Conservation (phyloP, 2,797 vertebrate genomes). For the Hozukius guyotensis region DNA sequence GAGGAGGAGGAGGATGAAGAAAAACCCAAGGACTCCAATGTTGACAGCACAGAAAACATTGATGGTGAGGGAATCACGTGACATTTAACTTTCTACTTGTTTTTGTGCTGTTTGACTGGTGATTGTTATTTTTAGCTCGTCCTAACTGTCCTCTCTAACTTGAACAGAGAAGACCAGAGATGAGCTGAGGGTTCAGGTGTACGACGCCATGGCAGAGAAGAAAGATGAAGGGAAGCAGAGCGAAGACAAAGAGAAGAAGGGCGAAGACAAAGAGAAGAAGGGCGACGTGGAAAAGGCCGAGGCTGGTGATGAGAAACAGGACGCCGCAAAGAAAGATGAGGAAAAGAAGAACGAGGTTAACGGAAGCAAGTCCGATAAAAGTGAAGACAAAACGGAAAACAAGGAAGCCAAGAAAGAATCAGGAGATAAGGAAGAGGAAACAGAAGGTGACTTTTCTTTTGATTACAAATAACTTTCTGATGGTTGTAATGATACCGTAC, state of each 20-base stretch:
- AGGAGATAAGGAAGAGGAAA: conserved; percentile 38
- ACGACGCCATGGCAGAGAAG: conserved; percentile 93
- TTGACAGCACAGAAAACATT: conserved; percentile 87
- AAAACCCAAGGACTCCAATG: conserved; percentile 82
- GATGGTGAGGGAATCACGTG: conserved; percentile 86
- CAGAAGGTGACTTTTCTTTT: conserved; percentile 32
- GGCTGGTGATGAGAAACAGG: background rate
- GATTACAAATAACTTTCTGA: background rate
- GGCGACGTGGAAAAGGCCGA: too few relatives aligned
- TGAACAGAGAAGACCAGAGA: conserved; percentile 92
- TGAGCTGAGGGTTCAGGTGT: conserved; percentile 95
- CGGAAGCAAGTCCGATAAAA: background rate
- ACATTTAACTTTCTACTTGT: background rate
- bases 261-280: too few relatives aligned
- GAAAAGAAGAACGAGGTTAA: background rate
- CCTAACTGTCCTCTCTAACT: background rate
- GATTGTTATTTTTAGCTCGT: too few relatives aligned
- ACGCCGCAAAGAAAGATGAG: background rate
- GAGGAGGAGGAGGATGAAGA: conserved; percentile 88
- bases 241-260: conserved; percentile 69
- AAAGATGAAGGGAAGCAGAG: conserved; percentile 34
- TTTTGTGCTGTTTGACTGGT: background rate
- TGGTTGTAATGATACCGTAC: background rate
- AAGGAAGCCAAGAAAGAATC: conserved; percentile 25
- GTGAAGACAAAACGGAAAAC: background rate